Conservation (phyloP, 92 coral and sea anemone species). For the Montipora capitata region DNA sequence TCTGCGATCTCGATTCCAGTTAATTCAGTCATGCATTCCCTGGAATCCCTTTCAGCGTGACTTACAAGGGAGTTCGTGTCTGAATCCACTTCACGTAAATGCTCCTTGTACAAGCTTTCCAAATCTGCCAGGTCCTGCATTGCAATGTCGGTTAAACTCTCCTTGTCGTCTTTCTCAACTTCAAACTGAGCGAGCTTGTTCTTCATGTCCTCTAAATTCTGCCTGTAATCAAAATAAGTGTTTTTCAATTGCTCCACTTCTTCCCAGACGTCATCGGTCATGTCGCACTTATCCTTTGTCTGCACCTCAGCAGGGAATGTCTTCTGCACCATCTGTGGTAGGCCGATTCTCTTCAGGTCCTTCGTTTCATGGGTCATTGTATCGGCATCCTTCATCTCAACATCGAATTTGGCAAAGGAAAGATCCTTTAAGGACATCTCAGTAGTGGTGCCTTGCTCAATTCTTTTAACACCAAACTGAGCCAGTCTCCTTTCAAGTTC, state of each 20-base stretch:
- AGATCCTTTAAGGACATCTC: constrained; percentile 69
- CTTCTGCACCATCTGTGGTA: constrained; percentile 37
- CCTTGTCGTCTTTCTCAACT: constrained; percentile 69
- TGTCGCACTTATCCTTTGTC: constrained; percentile 57
- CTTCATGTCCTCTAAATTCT: constrained; percentile 58
- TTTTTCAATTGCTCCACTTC: constrained; percentile 74
- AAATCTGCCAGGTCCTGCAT: constrained; percentile 69
- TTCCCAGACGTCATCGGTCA: constrained; percentile 78
- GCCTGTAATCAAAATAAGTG: constrained; percentile 69
- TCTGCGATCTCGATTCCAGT: constrained; percentile 56
- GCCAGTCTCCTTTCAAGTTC: constrained; percentile 39
- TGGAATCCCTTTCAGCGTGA: constrained; percentile 57
- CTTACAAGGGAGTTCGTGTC: constrained; percentile 29
- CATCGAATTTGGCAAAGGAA: constrained; percentile 23
- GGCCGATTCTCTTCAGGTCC: background rate
- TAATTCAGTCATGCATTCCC: constrained; percentile 61
- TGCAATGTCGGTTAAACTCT: constrained; percentile 74
- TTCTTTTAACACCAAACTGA: constrained; percentile 21
- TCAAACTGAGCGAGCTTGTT: constrained; percentile 51
- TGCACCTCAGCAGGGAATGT: constrained; percentile 37
- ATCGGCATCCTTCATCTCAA: constrained; percentile 31
- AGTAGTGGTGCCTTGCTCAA: constrained; percentile 51
- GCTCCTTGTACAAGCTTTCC: constrained; percentile 58
- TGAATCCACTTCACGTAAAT: constrained; percentile 28
- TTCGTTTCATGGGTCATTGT: constrained; percentile 17